Percentiles rank a stretch among this genome's conserved stretches.
Evolutionary conservation across 2,113 vertebrate genomes (phyloP).

Genomic region (Taxidea taxus): DNA sequence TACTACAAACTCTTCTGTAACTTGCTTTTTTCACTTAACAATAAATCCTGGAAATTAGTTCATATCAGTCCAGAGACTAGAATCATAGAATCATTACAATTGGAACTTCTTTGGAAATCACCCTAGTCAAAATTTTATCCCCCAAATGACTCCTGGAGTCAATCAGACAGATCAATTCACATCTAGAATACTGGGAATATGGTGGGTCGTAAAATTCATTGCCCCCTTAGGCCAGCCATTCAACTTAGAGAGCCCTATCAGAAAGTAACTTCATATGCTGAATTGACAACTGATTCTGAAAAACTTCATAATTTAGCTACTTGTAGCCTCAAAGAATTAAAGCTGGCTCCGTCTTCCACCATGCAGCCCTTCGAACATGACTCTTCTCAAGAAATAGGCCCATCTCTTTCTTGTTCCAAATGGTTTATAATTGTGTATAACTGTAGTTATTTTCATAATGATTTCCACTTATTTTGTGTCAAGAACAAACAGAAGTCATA

Average conservation of each 20-base stretch:
- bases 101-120: background rate
- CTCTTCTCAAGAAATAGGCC: background rate
- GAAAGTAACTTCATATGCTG: background rate
- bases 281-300: background rate
- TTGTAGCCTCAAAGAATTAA: constrained; percentile 11
- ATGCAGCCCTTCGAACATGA: background rate
- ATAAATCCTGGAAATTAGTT: background rate
- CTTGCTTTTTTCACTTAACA: background rate
- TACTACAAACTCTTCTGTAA: background rate
- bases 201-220: background rate
- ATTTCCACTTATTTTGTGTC: background rate
- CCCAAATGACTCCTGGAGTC: background rate
- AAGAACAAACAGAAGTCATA: background rate
- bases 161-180: background rate
- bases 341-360: background rate
- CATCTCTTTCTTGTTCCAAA: constrained; percentile 1
- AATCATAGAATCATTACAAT: background rate
- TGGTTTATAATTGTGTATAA: background rate
- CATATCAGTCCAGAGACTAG: background rate
- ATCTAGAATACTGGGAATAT: background rate
- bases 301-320: background rate
- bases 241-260: background rate
- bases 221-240: background rate
- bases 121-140: background rate
- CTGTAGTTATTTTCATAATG: background rate